A percentile compares a stretch with the other conserved stretches of the same genome.
These are phyloP conservation scores for Anarhynchus alexandrinus DNA, from an alignment of 2,113 vertebrate genomes.

Conservation along the genomic window DNA sequence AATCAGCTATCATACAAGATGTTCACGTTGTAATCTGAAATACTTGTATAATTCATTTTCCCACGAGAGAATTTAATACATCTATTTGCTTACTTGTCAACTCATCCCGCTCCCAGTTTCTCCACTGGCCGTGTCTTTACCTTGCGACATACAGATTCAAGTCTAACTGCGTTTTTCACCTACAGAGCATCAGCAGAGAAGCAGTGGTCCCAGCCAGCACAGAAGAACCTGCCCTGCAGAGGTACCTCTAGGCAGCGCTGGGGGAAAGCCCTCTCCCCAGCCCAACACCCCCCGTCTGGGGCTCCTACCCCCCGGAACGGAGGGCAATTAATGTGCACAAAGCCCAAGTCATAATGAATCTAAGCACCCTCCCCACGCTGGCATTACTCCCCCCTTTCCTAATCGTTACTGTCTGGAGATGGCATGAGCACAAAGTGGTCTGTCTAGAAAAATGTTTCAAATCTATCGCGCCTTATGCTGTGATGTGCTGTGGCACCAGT, in stretches of 20 bases:
- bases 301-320: not conserved
- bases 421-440: constrained; percentile 14
- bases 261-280: not conserved
- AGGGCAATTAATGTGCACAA: not conserved
- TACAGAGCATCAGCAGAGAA: not conserved
- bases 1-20: not conserved
- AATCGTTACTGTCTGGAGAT: not conserved
- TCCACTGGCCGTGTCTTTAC: not conserved
- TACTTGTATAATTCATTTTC: not conserved
- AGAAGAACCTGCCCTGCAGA: not conserved
- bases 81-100: not conserved
- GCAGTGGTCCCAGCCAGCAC: not conserved
- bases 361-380: not conserved
- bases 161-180: not conserved
- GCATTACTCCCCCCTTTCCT: not conserved
- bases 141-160: not conserved
- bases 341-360: not conserved
- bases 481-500: constrained; percentile 2
- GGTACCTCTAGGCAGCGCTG: not conserved
- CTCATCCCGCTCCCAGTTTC: not conserved
- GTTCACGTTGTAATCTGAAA: not conserved
- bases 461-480: not conserved
- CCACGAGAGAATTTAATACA: not conserved
- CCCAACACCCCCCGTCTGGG: not conserved
- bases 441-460: not conserved